phyloP scores from a whole-genome alignment of 2,797 vertebrate genomes.

The Numenius phaeopus region DNA sequence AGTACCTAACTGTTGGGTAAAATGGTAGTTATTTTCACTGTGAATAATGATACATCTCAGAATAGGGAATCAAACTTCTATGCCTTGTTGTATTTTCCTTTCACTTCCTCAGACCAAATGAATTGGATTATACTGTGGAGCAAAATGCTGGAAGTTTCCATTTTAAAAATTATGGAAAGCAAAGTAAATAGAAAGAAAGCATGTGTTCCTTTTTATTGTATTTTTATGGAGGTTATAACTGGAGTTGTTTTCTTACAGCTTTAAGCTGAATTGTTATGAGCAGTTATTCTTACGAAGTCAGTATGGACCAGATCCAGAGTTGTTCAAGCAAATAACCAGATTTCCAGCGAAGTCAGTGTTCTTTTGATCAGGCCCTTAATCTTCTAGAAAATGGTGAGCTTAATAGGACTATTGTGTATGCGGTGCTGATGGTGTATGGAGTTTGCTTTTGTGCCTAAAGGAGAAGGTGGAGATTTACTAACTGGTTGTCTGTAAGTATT shows the following conservation, averaged over 20 bases:
- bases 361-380: conserved; percentile 38
- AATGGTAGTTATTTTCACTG: neutral
- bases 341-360: conserved; percentile 14
- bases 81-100: neutral
- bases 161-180: neutral
- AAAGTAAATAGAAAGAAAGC: conserved; percentile 9
- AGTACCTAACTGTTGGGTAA: neutral
- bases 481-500: conserved; percentile 1
- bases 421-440: neutral
- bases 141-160: neutral
- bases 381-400: neutral
- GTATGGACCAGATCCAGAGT: conserved; percentile 15
- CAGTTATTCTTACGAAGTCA: neutral
- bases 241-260: conserved; percentile 29
- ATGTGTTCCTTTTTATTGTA: neutral
- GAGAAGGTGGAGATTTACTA: conserved; percentile 22
- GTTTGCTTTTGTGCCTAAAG: conserved; percentile 6
- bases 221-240: conserved; percentile 25
- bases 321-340: conserved; percentile 7
- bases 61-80: neutral
- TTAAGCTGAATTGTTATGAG: conserved; percentile 15
- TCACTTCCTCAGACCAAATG: neutral
- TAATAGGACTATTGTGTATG: neutral
- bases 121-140: neutral
- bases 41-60: neutral